Evolutionary conservation across 2,113 vertebrate species (phyloP).

Genomic region (Aphelocoma coerulescens): DNA sequence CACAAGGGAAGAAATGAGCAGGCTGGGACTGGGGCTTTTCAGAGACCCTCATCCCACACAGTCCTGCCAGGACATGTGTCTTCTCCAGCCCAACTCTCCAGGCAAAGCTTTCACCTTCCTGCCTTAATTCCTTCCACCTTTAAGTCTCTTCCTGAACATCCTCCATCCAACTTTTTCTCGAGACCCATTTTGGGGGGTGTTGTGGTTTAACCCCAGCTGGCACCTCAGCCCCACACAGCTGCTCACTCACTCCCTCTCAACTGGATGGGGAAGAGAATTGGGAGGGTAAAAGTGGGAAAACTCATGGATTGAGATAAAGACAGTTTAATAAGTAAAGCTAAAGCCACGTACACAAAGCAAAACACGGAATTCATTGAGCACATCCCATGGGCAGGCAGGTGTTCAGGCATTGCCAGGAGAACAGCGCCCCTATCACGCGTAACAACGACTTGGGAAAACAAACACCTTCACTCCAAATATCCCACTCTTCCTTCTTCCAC

Average conservation of each 20-base stretch:
- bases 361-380: not conserved
- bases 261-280: not conserved
- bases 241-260: not conserved
- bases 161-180: not conserved
- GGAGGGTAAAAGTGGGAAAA: not conserved
- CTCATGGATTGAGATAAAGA: not conserved
- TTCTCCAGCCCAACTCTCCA: not conserved
- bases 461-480: not conserved
- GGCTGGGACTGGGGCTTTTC: not conserved
- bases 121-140: not conserved
- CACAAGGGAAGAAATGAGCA: not conserved
- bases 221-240: not conserved
- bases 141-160: not conserved
- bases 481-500: not conserved
- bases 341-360: not conserved
- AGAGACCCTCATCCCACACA: accelerated
- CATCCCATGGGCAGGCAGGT: not conserved
- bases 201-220: not conserved
- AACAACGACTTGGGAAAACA: not conserved
- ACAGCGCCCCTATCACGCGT: accelerated
- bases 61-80: not conserved
- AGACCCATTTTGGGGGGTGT: accelerated
- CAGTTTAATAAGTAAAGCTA: not conserved
- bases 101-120: not conserved
- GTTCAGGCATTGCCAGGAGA: not conserved